Conservation (phyloP, 2,113 vertebrate species). For the Zapornia atra region DNA sequence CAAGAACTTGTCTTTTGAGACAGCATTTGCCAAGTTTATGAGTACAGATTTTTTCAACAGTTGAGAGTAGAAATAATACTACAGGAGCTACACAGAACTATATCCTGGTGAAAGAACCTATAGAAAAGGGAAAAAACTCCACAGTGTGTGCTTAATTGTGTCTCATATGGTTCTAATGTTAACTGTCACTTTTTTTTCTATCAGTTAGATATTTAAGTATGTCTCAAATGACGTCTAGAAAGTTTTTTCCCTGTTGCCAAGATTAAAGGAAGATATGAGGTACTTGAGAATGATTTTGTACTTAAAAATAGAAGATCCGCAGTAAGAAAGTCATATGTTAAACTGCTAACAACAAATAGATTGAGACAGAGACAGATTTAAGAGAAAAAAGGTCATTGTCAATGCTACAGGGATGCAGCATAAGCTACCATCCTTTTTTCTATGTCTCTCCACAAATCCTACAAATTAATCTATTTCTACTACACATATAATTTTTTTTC, state of each 20-base stretch:
- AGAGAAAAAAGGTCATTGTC: neutral
- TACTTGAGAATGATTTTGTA: neutral
- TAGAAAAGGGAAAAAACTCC: neutral
- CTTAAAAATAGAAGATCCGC: neutral
- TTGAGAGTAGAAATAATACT: conserved; percentile 18
- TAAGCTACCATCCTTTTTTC: neutral
- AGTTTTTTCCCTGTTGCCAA: neutral
- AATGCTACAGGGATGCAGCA: neutral
- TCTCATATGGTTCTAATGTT: neutral
- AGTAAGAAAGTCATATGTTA: neutral
- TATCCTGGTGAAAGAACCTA: neutral
- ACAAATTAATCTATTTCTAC: neutral
- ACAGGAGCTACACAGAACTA: conserved; percentile 27
- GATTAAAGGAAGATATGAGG: neutral
- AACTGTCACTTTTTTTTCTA: neutral
- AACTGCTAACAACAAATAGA: neutral
- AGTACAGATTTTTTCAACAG: conserved; percentile 69
- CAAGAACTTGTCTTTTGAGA: conserved; percentile 21
- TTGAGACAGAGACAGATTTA: neutral
- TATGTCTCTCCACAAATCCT: neutral
- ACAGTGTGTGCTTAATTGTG: neutral
- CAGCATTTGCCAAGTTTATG: conserved; percentile 18
- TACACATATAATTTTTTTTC: neutral
- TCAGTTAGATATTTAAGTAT: neutral
- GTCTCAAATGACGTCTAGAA: neutral